Conservation (phyloP, 2,888 invertebrate genomes). For the Caenorhabditis sinica region DNA sequence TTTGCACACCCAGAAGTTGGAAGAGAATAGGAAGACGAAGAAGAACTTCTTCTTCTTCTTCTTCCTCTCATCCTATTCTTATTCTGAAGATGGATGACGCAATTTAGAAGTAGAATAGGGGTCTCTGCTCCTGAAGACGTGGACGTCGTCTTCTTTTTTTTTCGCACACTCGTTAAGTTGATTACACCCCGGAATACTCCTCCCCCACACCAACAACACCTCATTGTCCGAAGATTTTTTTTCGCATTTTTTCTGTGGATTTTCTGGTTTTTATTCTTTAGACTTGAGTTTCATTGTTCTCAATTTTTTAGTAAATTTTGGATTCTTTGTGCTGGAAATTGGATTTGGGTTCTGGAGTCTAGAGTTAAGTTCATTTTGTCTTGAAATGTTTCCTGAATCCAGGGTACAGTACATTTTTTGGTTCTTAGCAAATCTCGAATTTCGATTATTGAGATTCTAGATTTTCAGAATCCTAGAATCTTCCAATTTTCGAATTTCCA, state of each 20-base stretch:
- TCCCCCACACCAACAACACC: constrained; percentile 3
- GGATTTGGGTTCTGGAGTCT: background rate
- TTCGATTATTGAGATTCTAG: no score
- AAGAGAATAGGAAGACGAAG: background rate
- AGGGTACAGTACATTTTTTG: background rate
- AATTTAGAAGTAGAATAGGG: constrained; percentile 9
- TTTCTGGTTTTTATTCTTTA: constrained; percentile 9
- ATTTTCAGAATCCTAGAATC: no score
- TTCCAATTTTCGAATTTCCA: background rate
- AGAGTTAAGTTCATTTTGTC: no score
- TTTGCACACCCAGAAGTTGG: background rate
- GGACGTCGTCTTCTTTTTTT: constrained; percentile 26
- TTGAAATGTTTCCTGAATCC: no score
- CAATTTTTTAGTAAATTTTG: background rate
- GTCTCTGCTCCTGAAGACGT: constrained; percentile 11
- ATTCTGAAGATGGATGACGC: constrained; percentile 25
- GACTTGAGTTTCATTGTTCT: constrained; percentile 1
- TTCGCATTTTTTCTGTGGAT: background rate
- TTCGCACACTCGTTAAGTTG: constrained; percentile 53
- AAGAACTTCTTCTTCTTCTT: constrained; percentile 10
- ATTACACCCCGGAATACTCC: constrained; percentile 21
- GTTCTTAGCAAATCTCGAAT: no score
- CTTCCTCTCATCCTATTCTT: constrained; percentile 5
- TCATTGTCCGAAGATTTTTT: background rate
- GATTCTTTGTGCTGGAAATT: background rate